These are phyloP conservation scores for Perognathus longimembris DNA, from an alignment of 2,113 vertebrate species.

Conservation along the genomic window DNA sequence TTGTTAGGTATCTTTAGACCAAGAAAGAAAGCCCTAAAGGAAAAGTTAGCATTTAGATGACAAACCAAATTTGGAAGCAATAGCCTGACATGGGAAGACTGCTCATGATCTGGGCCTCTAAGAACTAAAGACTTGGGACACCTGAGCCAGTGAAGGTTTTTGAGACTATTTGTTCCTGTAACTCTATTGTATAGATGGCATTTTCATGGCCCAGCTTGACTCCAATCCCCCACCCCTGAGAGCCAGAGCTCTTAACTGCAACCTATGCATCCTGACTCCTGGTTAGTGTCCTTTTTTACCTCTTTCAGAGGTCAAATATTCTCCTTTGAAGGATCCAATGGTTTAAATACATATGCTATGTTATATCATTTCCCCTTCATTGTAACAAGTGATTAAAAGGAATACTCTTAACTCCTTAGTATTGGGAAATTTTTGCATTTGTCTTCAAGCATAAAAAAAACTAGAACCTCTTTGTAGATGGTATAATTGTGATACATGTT, in stretches of 20 bases:
- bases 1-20: not conserved
- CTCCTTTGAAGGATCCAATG: not conserved
- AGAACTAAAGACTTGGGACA: not conserved
- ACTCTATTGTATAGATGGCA: not conserved
- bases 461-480: not conserved
- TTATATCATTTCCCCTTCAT: not conserved
- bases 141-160: not conserved
- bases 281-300: constrained; percentile 41
- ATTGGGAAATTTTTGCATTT: constrained; percentile 8
- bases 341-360: not conserved
- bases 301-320: not conserved
- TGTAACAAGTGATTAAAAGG: constrained; percentile 6
- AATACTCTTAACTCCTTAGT: constrained; percentile 2
- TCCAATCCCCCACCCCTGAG: constrained; percentile 25
- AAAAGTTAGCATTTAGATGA: not conserved
- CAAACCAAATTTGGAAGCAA: constrained; percentile 9
- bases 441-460: not conserved
- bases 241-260: constrained; percentile 26
- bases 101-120: not conserved
- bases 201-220: not conserved
- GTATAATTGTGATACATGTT: not conserved
- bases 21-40: not conserved
- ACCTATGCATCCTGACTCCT: not conserved
- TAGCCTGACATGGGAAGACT: not conserved
- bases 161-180: not conserved